A percentile compares a stretch with the other conserved stretches of the same genome.
Evolutionary conservation across 2,888 invertebrate species (phyloP).

Genomic region (Drosophila mercatorum): DNA sequence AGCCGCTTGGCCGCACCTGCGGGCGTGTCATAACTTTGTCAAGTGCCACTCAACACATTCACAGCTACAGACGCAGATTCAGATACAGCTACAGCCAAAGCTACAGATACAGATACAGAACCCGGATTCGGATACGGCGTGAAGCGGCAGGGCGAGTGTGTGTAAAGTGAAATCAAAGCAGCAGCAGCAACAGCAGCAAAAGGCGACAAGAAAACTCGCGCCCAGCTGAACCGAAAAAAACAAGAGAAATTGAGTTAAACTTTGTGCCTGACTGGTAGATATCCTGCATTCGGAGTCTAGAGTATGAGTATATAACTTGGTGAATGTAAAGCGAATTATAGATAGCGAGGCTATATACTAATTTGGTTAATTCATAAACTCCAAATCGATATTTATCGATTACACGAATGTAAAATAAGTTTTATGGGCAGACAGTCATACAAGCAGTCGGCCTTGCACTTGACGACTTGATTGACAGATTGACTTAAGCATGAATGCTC

Average conservation of each 20-base stretch:
- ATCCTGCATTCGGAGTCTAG: background rate
- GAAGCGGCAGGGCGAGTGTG: conserved; percentile 18
- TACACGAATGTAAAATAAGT: too few species aligned
- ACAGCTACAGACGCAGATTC: conserved; percentile 16
- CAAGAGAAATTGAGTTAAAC: background rate
- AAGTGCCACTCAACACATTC: conserved; percentile 54
- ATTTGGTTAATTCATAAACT: background rate
- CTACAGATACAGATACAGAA: conserved; percentile 1
- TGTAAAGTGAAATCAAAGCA: conserved; percentile 58
- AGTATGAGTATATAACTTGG: too few species aligned
- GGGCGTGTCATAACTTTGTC: conserved; percentile 49
- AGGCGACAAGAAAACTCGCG: conserved; percentile 40
- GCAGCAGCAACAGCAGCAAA: conserved; percentile 24
- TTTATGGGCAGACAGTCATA: too few species aligned
- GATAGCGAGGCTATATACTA: background rate
- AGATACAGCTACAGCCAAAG: conserved; percentile 4
- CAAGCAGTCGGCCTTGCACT: too few species aligned
- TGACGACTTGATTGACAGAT: background rate
- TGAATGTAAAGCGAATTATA: background rate
- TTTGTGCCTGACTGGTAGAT: background rate
- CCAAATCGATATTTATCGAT: background rate
- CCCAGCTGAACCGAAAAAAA: conserved; percentile 19
- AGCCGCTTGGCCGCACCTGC: conserved; percentile 41
- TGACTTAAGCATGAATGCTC: background rate
- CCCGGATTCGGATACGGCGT: conserved; percentile 4